These are phyloP conservation scores for Cliona cf. orientalis DNA, from an alignment of 37 sponge, comb jelly and placozoan species.

Conservation along the genomic window DNA sequence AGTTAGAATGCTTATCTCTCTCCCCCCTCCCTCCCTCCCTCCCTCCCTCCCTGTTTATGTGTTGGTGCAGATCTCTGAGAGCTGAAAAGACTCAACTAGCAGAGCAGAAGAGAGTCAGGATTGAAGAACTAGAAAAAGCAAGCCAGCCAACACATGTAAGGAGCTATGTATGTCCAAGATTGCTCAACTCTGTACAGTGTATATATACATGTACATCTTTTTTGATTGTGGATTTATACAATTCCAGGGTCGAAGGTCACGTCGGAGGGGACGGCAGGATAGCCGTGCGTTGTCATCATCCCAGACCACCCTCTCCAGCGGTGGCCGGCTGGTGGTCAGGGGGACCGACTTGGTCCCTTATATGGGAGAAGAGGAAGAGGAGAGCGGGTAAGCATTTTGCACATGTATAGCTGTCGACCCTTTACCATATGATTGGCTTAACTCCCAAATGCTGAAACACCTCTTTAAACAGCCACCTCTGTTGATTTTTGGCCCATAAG, in stretches of 20 bases:
- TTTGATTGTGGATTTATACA: too few relatives aligned
- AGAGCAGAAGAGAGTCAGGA: slow-evolving; percentile 42
- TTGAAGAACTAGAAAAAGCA: slow-evolving; percentile 54
- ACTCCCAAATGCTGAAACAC: not conserved
- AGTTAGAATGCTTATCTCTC: too few relatives aligned
- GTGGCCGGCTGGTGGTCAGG: too few relatives aligned
- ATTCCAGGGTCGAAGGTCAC: slow-evolving; percentile 50
- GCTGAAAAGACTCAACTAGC: slow-evolving; percentile 42
- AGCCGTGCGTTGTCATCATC: not conserved
- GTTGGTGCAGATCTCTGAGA: slow-evolving; percentile 34
- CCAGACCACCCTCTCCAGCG: slow-evolving; percentile 33
- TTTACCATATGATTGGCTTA: too few relatives aligned
- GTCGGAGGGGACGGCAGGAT: slow-evolving; percentile 41
- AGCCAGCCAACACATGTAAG: too few relatives aligned
- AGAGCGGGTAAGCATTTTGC: too few relatives aligned
- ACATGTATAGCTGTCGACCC: too few relatives aligned
- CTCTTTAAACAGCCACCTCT: not conserved
- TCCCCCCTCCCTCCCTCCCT: too few relatives aligned
- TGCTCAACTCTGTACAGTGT: too few relatives aligned
- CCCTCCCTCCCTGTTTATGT: not conserved
- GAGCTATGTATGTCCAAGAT: too few relatives aligned
- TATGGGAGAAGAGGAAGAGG: not conserved
- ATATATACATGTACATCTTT: too few relatives aligned
- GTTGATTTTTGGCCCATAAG: not conserved
- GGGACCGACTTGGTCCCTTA: too few relatives aligned